These are phyloP conservation scores for Pteropus alecto DNA, from an alignment of 2,113 vertebrate species.

Conservation along the genomic window DNA sequence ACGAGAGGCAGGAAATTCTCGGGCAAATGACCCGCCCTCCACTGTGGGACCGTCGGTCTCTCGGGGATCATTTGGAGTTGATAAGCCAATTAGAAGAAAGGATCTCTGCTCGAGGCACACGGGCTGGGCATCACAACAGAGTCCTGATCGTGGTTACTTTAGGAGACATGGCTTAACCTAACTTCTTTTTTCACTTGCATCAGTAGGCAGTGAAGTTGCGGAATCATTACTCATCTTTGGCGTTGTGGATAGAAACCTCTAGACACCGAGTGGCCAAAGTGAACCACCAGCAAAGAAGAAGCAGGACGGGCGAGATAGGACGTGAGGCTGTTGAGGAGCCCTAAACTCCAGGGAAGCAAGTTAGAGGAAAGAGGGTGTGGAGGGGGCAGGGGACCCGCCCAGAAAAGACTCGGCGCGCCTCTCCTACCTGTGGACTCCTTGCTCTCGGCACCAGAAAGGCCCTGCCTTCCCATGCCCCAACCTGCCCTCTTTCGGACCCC, in stretches of 20 bases:
- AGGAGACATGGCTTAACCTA: background rate
- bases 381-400: background rate
- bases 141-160: background rate
- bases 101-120: background rate
- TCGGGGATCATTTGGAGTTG: background rate
- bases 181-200: background rate
- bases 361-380: background rate
- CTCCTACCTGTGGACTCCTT: no score
- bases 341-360: background rate
- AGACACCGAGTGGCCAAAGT: background rate
- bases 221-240: background rate
- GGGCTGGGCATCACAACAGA: background rate
- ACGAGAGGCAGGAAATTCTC: background rate
- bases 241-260: no score
- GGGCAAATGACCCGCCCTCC: background rate
- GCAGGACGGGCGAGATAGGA: accelerated
- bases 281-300: background rate
- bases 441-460: background rate
- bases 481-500: background rate
- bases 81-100: background rate
- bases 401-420: background rate
- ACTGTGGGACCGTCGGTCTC: background rate
- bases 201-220: background rate
- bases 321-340: background rate
- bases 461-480: background rate